Conservation (phyloP, 2,113 vertebrate species). For the Upupa epops region DNA sequence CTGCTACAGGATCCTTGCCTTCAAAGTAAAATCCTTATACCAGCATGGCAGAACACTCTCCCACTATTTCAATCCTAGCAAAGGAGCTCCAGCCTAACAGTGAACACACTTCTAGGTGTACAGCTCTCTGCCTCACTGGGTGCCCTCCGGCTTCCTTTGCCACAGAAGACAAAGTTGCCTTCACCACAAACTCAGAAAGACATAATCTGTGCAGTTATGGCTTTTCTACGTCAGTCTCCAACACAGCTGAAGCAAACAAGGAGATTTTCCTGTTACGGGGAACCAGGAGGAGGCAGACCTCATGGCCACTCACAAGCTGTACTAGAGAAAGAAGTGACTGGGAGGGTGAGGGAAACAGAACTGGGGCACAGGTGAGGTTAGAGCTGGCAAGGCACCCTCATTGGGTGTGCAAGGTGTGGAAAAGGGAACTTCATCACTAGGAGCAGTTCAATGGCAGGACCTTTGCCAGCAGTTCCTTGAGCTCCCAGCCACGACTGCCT, state of each 20-base stretch:
- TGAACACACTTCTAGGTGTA: not conserved
- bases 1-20: not conserved
- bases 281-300: not conserved
- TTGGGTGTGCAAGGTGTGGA: accelerated
- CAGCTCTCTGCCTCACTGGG: not conserved
- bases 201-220: accelerated
- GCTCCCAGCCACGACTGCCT: accelerated
- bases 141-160: not conserved
- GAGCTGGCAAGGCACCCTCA: not conserved
- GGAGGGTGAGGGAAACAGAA: not conserved
- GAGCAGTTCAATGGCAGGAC: not conserved
- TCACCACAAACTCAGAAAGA: not conserved
- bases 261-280: not conserved
- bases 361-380: not conserved
- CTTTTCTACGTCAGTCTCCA: not conserved
- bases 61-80: not conserved
- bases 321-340: not conserved
- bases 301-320: not conserved
- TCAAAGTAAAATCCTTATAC: not conserved
- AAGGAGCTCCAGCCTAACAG: not conserved
- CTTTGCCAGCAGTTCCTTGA: not conserved
- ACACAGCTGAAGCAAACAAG: not conserved
- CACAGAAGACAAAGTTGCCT: not conserved
- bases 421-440: not conserved
- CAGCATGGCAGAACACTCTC: not conserved